These are phyloP conservation scores for Prenolepis imparis DNA, from an alignment of 2,888 invertebrate species.

Conservation along the genomic window DNA sequence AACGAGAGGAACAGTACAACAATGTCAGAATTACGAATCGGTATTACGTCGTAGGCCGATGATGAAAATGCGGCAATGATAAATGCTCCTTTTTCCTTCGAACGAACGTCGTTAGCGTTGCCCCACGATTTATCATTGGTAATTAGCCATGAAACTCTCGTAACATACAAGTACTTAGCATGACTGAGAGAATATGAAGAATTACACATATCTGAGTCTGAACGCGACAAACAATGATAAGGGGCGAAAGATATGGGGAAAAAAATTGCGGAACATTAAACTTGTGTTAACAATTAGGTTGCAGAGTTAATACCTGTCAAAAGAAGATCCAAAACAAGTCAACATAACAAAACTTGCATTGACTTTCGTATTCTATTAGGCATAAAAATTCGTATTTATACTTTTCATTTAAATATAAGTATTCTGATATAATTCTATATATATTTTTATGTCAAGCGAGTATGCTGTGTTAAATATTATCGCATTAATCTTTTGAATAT, in stretches of 20 bases:
- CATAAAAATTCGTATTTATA: neutral
- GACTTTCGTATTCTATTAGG: constrained; percentile 10
- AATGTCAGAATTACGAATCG: constrained; percentile 56
- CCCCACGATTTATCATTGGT: constrained; percentile 70
- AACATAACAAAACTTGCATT: neutral
- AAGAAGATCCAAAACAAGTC: constrained; percentile 1
- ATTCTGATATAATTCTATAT: neutral
- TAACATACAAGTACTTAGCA: constrained; percentile 37
- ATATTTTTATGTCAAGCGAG: neutral
- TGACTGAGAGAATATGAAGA: constrained; percentile 14
- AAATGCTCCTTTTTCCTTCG: constrained; percentile 67
- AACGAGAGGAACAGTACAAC: constrained; percentile 22
- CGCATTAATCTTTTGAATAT: neutral
- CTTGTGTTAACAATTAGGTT: constrained; percentile 24
- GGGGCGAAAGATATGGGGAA: constrained; percentile 9
- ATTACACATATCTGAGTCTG: constrained; percentile 27
- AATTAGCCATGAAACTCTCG: constrained; percentile 72
- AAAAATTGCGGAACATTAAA: constrained; percentile 13
- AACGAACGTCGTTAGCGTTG: constrained; percentile 59
- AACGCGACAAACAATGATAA: constrained; percentile 8
- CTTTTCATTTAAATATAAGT: neutral
- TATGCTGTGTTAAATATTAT: neutral
- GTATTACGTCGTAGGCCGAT: constrained; percentile 36
- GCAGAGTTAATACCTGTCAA: neutral
- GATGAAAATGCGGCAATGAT: constrained; percentile 69